These are phyloP conservation scores for Urocitellus parryii DNA, from an alignment of 2,113 vertebrate genomes.

Conservation along the genomic window DNA sequence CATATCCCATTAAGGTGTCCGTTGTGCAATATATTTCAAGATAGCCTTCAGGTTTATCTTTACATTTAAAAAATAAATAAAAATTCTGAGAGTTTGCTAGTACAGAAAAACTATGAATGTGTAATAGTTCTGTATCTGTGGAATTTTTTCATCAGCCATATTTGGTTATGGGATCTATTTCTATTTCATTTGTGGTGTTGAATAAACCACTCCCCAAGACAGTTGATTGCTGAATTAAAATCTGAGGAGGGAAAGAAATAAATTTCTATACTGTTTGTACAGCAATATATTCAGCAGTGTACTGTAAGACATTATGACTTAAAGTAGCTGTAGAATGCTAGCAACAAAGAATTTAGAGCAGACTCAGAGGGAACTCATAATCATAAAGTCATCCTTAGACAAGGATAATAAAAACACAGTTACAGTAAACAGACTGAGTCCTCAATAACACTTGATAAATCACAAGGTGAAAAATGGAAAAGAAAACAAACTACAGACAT, in stretches of 20 bases:
- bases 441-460: constrained; percentile 75
- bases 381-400: constrained; percentile 83
- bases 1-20: constrained; percentile 67
- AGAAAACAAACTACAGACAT: constrained; percentile 4
- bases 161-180: constrained; percentile 30
- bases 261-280: constrained; percentile 65
- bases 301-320: constrained; percentile 72
- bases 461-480: constrained; percentile 72
- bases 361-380: constrained; percentile 76
- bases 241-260: constrained; percentile 72
- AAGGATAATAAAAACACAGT: constrained; percentile 83
- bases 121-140: constrained; percentile 57
- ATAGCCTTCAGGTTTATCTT: constrained; percentile 74
- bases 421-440: constrained; percentile 80
- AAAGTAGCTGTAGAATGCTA: constrained; percentile 67
- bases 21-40: constrained; percentile 69
- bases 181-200: constrained; percentile 52
- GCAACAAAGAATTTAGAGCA: constrained; percentile 79
- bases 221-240: constrained; percentile 79
- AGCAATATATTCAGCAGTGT: constrained; percentile 71
- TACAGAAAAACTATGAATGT: constrained; percentile 32
- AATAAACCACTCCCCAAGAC: constrained; percentile 72
- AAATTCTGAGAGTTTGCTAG: constrained; percentile 65
- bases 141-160: constrained; percentile 37
- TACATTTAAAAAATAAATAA: constrained; percentile 77